A percentile compares a stretch with the other conserved stretches of the same genome.
These are phyloP conservation scores for Lacerta bilineata DNA, from an alignment of 2,797 vertebrate species.

Conservation along the genomic window DNA sequence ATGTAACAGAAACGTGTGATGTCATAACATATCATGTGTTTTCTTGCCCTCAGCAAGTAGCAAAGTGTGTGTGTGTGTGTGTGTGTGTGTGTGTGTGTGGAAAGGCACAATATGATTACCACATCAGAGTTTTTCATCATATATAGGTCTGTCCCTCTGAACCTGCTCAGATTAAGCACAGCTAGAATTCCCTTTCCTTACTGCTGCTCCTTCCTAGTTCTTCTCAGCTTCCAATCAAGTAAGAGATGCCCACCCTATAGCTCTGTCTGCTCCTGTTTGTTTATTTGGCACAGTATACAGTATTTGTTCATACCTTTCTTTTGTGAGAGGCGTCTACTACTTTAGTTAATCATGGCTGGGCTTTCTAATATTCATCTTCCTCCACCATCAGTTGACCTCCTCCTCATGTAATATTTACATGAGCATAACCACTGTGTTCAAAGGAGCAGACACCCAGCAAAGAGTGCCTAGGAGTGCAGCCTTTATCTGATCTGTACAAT, in stretches of 20 bases:
- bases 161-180: background rate
- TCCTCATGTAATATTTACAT: background rate
- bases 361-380: background rate
- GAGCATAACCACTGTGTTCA: too few relatives aligned
- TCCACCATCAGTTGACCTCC: too few relatives aligned
- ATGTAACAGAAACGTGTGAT: background rate
- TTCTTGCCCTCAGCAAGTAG: background rate
- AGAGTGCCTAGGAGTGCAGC: too few relatives aligned
- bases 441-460: too few relatives aligned
- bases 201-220: background rate
- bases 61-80: too few relatives aligned
- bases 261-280: background rate
- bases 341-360: background rate
- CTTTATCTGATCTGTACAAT: background rate
- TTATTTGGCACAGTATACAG: background rate
- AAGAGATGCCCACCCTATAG: background rate
- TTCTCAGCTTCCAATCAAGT: background rate
- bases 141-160: background rate
- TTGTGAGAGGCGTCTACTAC: too few relatives aligned
- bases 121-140: too few relatives aligned
- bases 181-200: background rate
- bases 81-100: too few relatives aligned
- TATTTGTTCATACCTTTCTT: background rate
- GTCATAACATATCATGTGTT: background rate
- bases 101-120: too few relatives aligned